Evolutionary conservation across 2,797 vertebrate genomes (phyloP), one percentile per base, ranked within the genome.

Genomic region (Sebastiscus albofasciatus): DNA sequence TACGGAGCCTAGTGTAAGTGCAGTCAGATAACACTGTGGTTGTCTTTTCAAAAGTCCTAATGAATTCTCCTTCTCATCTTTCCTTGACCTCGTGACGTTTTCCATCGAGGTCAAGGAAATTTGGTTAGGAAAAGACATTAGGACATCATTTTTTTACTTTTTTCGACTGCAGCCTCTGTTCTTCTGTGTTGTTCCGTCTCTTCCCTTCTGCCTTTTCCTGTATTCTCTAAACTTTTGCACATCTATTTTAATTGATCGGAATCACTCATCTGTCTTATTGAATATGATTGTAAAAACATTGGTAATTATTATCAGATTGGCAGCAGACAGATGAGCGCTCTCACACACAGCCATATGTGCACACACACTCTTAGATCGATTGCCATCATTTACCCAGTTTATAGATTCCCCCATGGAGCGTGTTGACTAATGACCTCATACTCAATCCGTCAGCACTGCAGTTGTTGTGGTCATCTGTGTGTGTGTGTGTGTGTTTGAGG

Each of bases 361-460:
- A 56, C 29, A 24, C 20, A 46, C 33, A 59, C 22, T 36, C 29
- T 9, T 27, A 29, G 64, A 81, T 72, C 12, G 27, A 69, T 75
- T 49, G 18, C 4, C 14, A 26, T 77, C 58, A 65, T 82, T 79
- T 13, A 79, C 24, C 79, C 66, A 36, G 54, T 84, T 70, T 85
- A 75, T 74, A 72, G 80, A 72, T 62, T 75, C 85, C 76, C 76
- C 67, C 16, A 13, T 76, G 70, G 81, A 52, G 74, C 62, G 12
- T 78, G 70, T 70, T 20, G 39, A 58, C 11, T 69, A 77, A 80
- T 87, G 88, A 91, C 81, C 73, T 90, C 83, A 87, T 88, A 54
- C 73, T 78, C 31, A 13, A 46, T 81, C 69, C 69, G 80, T 58
- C 58, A 4, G 18, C 16, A 49, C 14, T 49, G 3, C 0, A 26